Evolutionary conservation across 2,113 vertebrate species (phyloP), one percentile per base, ranked within the genome.

Genomic region (Chionomys nivalis): DNA sequence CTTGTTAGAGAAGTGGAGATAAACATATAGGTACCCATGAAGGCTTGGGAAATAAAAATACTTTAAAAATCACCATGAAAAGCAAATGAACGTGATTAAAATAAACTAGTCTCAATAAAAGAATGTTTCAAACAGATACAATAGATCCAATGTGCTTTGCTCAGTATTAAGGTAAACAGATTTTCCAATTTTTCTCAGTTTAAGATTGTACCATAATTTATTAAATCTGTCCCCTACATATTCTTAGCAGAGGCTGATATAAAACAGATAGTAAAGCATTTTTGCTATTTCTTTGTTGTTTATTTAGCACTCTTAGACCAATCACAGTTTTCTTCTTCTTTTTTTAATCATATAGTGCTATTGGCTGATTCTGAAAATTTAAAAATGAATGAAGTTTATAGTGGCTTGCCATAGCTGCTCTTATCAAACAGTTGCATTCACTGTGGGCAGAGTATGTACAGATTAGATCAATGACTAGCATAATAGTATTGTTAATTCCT

Each of bases 31-130:
- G 0, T 93, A 19, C 31, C 76, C 1, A 16, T 87, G 23, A 87
- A 90, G 0, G 6, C 12, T 3, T 49, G 87, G 91, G 4, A 63
- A 76, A 73, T 31, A 92, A 89, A 91, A 96, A 87, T 19, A 0
- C 0, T 33, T 96, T 94, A 89, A 4, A 49, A 79, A n/a, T 21
- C 68, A 86, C 89, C 90, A 66, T 97, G 79, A 96, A 97, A 96
- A 28, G 19, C 24, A 73, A 90, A 47, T 72, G 87, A 86, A 92
- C 95, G n/a, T 76, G 97, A 96, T 94, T 61, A 97, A 98, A 92
- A 11, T 68, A 31, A 97, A 70, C 61, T 16, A 39, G 4, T 52
- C 17, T 96, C 42, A 92, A 68, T 17, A 93, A 92, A 97, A 93
- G 93, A 97, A 39, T 78, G 13, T 23, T 94, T 76, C 26, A 13